Evolutionary conservation across 2,113 vertebrate genomes (phyloP), one percentile per base, ranked within the genome.

Genomic region (Neofelis nebulosa): DNA sequence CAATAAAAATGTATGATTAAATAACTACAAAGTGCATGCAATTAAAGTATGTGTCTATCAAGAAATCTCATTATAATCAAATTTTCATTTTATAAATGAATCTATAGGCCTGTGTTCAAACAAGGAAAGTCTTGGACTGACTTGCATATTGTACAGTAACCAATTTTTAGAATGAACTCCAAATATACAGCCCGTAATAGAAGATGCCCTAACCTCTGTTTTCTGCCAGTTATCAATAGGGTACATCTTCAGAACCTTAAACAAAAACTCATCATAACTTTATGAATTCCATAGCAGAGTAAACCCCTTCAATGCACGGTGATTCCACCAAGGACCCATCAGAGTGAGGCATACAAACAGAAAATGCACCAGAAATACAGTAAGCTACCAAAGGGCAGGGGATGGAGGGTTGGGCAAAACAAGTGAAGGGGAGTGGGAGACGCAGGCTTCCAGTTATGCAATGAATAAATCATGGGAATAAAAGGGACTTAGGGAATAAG

Each of bases 111-210:
- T 50, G 36, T 19, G 16, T 79, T 86, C 57, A 97, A 95, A 92
- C 41, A 52, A 63, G 61, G 2, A 50, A 96, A 94, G 6, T 85
- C 57, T 69, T 68, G 63, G 52, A 31, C 16, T 61, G 38, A 38
- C 71, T 57, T 96, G 88, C 21, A 41, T 82, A 92, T 82, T 73
- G 57, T 25, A 91, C 50, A 91, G 50, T 61, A 89, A 84, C 18
- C 88, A 80, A 61, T 68, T 82, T 96, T 96, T 87, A 50, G 21
- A 63, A 91, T 48, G n/a, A 89, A 94, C 90, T 96, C 33, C 45
- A 93, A 94, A 86, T 71, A 73, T 25, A 78, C 25, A 84, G 29
- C 5, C n/a, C 66, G 19, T 73, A 36, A 86, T 10, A 86, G 21
- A 85, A 91, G n/a, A 91, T 87, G 27, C 2, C 33, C 48, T 91